Percentiles rank a stretch among this genome's conserved stretches.
Conservation (phyloP, 2,888 invertebrate genomes). For the Hybos culiciformis region DNA sequence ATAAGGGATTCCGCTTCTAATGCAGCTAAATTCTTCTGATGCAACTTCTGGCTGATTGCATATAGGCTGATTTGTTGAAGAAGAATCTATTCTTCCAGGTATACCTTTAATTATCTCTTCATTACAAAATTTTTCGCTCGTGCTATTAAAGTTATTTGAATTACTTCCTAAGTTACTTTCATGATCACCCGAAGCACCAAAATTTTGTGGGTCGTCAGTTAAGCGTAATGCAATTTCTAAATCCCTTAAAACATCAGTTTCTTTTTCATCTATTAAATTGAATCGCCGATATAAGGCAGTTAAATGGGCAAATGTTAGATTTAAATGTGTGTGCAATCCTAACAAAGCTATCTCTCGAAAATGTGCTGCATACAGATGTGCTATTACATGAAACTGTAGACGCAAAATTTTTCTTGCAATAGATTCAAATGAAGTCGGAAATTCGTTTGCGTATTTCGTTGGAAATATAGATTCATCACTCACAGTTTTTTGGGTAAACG, state of each 20-base stretch:
- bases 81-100: constrained; percentile 24
- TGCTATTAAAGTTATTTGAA: constrained; percentile 19
- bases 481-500: constrained; percentile 92
- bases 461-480: constrained; percentile 95
- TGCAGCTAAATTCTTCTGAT: too few relatives aligned
- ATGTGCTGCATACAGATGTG: constrained; percentile 96
- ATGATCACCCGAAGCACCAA: constrained; percentile 5
- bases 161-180: constrained; percentile 13
- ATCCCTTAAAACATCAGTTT: constrained; percentile 88
- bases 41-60: constrained; percentile 36
- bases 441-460: constrained; percentile 93
- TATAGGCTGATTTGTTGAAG: constrained; percentile 28
- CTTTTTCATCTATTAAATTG: constrained; percentile 86
- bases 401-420: constrained; percentile 93
- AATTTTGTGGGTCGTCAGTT: constrained; percentile 38
- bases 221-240: constrained; percentile 69
- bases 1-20: too few relatives aligned
- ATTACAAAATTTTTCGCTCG: constrained; percentile 14
- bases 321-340: constrained; percentile 90
- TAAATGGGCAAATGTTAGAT: constrained; percentile 94
- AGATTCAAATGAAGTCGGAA: constrained; percentile 86
- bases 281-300: constrained; percentile 74
- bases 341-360: constrained; percentile 89
- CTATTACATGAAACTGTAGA: constrained; percentile 94
- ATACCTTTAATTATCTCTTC: constrained; percentile 12